phyloP scores from a whole-genome alignment of 1,140 invertebrate species.

The Papilio aristodemus region DNA sequence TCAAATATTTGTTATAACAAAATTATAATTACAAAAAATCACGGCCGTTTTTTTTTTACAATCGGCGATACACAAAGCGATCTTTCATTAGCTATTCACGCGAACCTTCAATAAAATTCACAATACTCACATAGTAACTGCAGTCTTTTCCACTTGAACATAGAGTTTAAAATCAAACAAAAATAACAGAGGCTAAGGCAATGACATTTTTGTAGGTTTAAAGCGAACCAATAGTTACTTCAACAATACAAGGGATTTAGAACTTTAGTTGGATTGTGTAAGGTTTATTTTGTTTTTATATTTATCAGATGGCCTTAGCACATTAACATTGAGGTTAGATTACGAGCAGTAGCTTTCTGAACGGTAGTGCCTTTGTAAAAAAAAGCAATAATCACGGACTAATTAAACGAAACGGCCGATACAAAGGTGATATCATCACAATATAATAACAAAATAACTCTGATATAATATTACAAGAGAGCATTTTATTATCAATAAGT shows the following conservation, averaged over 20 bases:
- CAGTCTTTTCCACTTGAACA: background rate
- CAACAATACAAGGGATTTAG: background rate
- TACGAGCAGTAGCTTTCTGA: conserved; percentile 28
- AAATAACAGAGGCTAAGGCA: conserved; percentile 22
- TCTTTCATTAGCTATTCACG: conserved; percentile 38
- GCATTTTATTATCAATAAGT: background rate
- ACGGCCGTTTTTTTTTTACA: conserved; percentile 45
- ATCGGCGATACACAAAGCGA: conserved; percentile 38
- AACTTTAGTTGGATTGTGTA: background rate
- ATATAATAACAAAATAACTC: conserved; percentile 13
- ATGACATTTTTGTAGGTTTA: conserved; percentile 35
- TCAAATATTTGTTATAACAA: conserved; percentile 28
- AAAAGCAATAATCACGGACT: conserved; percentile 30
- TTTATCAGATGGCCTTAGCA: conserved; percentile 16
- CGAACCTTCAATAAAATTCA: conserved; percentile 41
- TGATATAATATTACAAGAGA: background rate
- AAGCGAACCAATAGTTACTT: conserved; percentile 15
- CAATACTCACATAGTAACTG: conserved; percentile 23
- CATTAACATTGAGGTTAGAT: conserved; percentile 30
- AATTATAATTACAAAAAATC: conserved; percentile 40
- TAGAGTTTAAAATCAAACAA: conserved; percentile 30
- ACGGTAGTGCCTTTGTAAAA: conserved; percentile 12
- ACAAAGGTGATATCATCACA: conserved; percentile 11
- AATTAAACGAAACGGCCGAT: conserved; percentile 24
- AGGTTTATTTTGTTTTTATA: background rate